phyloP scores from a whole-genome alignment of 2,888 invertebrate species.

The Nomada fabriciana region DNA sequence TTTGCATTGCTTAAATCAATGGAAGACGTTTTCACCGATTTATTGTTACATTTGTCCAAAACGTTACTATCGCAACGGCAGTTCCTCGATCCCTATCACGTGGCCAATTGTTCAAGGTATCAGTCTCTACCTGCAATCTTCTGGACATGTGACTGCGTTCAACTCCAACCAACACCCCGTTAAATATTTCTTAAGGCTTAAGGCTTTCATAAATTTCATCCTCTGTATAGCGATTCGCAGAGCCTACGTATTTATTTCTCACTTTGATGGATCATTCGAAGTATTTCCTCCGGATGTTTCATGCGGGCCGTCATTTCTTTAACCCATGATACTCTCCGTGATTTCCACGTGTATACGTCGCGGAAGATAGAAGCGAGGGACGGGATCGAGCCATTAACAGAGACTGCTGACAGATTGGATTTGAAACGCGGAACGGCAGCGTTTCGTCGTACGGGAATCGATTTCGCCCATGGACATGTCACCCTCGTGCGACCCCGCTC shows the following conservation, averaged over 20 bases:
- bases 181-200: too few species aligned
- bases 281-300: too few species aligned
- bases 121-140: too few species aligned
- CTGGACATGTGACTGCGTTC: too few species aligned
- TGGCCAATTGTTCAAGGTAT: too few species aligned
- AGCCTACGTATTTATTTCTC: too few species aligned
- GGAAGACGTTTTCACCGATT: not conserved
- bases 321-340: slow-evolving; percentile 18
- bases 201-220: too few species aligned
- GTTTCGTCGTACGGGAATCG: slow-evolving; percentile 31
- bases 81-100: not conserved
- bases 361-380: slow-evolving; percentile 14
- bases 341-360: not conserved
- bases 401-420: slow-evolving; percentile 29
- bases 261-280: too few species aligned
- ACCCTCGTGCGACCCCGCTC: not conserved
- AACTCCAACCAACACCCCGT: too few species aligned
- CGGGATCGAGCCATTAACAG: slow-evolving; percentile 31
- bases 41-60: not conserved
- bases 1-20: slow-evolving; percentile 2
- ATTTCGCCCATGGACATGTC: slow-evolving; percentile 10
- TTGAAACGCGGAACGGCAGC: slow-evolving; percentile 1
- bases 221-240: too few species aligned
- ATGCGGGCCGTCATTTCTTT: not conserved
- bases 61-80: not conserved